A percentile compares a stretch with the other conserved stretches of the same genome.
Conservation (phyloP, 1,140 invertebrate species). For the Ruditapes philippinarum region DNA sequence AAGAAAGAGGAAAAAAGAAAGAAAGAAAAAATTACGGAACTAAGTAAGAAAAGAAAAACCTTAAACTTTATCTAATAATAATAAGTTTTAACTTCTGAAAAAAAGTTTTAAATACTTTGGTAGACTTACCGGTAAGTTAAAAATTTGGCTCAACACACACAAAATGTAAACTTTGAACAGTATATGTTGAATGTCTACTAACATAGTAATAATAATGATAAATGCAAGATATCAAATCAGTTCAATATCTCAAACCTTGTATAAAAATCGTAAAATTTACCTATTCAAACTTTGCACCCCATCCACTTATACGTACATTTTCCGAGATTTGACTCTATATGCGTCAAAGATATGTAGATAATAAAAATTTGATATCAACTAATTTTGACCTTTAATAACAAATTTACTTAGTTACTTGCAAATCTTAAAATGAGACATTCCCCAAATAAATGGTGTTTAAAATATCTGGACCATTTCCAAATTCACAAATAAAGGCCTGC, state of each 20-base stretch:
- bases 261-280: slow-evolving; percentile 56
- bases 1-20: background rate
- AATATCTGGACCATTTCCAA: slow-evolving; percentile 70
- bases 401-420: slow-evolving; percentile 68
- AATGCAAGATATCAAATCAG: slow-evolving; percentile 27
- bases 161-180: background rate
- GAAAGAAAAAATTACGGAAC: background rate
- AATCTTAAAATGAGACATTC: slow-evolving; percentile 63
- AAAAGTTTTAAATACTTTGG: too few relatives aligned
- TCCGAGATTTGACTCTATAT: slow-evolving; percentile 53
- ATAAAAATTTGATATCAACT: slow-evolving; percentile 59
- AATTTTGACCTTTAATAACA: slow-evolving; percentile 67
- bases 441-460: slow-evolving; percentile 66
- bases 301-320: slow-evolving; percentile 42
- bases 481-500: slow-evolving; percentile 51
- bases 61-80: too few relatives aligned
- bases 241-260: background rate
- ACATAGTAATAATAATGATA: background rate
- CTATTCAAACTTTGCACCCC: slow-evolving; percentile 51
- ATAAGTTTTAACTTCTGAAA: too few relatives aligned
- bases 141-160: background rate
- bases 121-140: background rate
- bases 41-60: background rate
- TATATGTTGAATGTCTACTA: background rate
- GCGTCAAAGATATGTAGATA: slow-evolving; percentile 34